Conservation (phyloP, 2,888 invertebrate species). For the Andrena trimmerana region DNA sequence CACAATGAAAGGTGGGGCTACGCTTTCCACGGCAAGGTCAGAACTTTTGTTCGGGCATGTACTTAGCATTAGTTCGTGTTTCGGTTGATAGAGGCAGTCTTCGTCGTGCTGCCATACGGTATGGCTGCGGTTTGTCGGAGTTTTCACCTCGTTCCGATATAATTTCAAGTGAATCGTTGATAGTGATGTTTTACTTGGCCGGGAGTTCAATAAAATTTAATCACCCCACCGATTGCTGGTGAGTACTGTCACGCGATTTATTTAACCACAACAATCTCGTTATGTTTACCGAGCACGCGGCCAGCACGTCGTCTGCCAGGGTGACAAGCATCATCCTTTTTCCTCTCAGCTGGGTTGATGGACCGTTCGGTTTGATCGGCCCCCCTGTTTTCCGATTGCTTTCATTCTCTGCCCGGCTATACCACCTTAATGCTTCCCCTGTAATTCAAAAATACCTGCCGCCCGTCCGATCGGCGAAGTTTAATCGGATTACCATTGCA, state of each 20-base stretch:
- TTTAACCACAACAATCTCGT: constrained; percentile 14
- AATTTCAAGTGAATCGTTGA: constrained; percentile 67
- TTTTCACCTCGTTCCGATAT: constrained; percentile 72
- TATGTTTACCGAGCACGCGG: constrained; percentile 69
- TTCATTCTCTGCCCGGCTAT: neutral
- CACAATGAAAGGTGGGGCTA: constrained; percentile 38
- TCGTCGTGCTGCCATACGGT: constrained; percentile 81
- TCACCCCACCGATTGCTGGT: constrained; percentile 55
- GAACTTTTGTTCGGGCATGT: constrained; percentile 74
- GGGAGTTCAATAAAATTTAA: constrained; percentile 38
- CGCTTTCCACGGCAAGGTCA: constrained; percentile 17
- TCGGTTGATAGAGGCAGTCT: constrained; percentile 81
- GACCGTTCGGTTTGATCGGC: constrained; percentile 41
- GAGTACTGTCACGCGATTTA: constrained; percentile 46
- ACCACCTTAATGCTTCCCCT: neutral
- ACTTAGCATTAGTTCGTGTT: constrained; percentile 77
- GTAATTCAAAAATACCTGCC: too few relatives aligned
- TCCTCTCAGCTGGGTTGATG: constrained; percentile 55
- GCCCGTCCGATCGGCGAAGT: neutral
- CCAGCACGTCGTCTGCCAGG: constrained; percentile 79
- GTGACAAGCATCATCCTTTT: constrained; percentile 70
- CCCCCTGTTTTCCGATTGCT: neutral
- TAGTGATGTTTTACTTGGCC: constrained; percentile 64
- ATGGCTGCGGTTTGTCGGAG: constrained; percentile 77
- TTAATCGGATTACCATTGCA: neutral